A percentile compares a stretch with the other conserved stretches of the same genome.
Evolutionary conservation across 2,797 vertebrate species (phyloP).

Genomic region (Streptopelia turtur): DNA sequence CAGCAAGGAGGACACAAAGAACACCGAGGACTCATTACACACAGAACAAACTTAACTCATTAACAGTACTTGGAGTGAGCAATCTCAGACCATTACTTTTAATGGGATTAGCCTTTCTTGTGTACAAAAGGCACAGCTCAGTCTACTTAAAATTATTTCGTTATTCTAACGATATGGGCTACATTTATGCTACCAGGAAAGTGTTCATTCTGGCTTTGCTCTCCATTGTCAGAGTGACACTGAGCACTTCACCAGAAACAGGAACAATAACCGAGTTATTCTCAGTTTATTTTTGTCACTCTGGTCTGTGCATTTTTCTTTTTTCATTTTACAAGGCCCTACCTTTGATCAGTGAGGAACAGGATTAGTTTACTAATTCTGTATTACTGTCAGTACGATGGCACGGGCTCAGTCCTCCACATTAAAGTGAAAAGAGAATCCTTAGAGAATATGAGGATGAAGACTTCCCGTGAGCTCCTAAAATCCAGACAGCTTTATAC

Average conservation of each 20-base stretch:
- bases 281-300: slow-evolving; percentile 84
- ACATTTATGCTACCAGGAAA: slow-evolving; percentile 42
- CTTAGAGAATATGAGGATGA: background rate
- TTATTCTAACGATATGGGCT: slow-evolving; percentile 32
- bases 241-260: slow-evolving; percentile 23
- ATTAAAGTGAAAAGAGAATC: background rate
- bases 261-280: slow-evolving; percentile 73
- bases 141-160: slow-evolving; percentile 77
- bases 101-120: slow-evolving; percentile 66
- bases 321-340: slow-evolving; percentile 20
- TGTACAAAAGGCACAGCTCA: slow-evolving; percentile 74
- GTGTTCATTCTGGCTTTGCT: slow-evolving; percentile 36
- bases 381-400: slow-evolving; percentile 37
- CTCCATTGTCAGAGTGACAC: slow-evolving; percentile 15
- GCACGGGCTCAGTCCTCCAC: background rate
- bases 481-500: background rate
- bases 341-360: slow-evolving; percentile 49
- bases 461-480: background rate
- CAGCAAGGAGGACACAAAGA: slow-evolving; percentile 59
- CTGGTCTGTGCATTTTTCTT: slow-evolving; percentile 47
- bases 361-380: slow-evolving; percentile 47
- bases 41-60: slow-evolving; percentile 63
- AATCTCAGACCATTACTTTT: slow-evolving; percentile 69
- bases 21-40: slow-evolving; percentile 49
- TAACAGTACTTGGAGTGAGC: slow-evolving; percentile 63